These are phyloP conservation scores for Acrobasis suavella DNA, from an alignment of 2,888 invertebrate genomes.

Conservation along the genomic window DNA sequence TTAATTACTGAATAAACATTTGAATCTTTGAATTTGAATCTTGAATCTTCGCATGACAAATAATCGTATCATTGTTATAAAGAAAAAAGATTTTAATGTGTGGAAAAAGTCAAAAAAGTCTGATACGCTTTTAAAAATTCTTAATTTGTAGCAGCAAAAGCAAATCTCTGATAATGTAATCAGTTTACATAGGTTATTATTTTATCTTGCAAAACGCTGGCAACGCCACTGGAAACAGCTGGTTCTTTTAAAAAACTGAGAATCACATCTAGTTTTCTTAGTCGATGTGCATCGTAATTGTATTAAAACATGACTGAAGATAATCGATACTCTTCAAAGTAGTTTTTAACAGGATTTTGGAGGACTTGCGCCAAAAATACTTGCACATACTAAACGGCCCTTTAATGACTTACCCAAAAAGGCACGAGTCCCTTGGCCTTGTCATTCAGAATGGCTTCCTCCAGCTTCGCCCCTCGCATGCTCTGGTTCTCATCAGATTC, in stretches of 20 bases:
- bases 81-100: no score
- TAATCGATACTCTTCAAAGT: constrained; percentile 9
- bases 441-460: constrained; percentile 90
- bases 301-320: constrained; percentile 8
- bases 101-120: no score
- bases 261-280: background rate
- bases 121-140: no score
- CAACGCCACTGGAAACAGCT: background rate
- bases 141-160: no score
- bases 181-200: no score
- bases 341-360: constrained; percentile 19
- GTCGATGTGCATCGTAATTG: background rate
- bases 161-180: no score
- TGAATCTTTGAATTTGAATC: no score
- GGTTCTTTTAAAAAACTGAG: background rate
- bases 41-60: no score
- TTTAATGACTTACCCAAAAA: constrained; percentile 89
- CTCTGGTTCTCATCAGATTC: constrained; percentile 93
- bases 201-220: no score
- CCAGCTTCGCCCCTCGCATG: constrained; percentile 90
- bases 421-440: constrained; percentile 93
- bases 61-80: no score
- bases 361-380: background rate
- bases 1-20: no score
- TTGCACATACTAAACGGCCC: no score